phyloP scores from a whole-genome alignment of 1,140 invertebrate species.

The Oncopodura yosiiana region DNA sequence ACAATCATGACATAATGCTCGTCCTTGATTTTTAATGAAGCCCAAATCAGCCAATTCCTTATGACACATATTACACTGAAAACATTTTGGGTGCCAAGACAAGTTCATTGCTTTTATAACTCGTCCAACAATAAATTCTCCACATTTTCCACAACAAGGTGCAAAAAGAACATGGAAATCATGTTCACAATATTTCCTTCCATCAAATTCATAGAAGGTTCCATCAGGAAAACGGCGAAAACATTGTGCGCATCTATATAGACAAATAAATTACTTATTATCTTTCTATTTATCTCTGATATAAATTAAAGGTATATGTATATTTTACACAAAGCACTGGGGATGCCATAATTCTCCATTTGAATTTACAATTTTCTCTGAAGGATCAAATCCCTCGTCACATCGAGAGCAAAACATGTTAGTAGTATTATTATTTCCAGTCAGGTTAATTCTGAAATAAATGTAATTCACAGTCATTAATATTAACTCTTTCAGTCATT shows the following conservation, averaged over 20 bases:
- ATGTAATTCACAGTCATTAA: too few species aligned
- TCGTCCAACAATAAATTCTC: constrained; percentile 93
- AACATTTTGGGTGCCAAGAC: constrained; percentile 97
- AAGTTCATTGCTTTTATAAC: constrained; percentile 99
- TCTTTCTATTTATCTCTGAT: neutral
- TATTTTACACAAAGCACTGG: constrained; percentile 95
- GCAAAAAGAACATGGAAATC: constrained; percentile 98
- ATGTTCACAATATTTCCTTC: constrained; percentile 97
- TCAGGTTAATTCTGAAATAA: too few species aligned
- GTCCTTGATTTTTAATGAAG: constrained; percentile 86
- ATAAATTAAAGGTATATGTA: too few species aligned
- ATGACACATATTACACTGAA: constrained; percentile 87
- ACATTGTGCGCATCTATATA: constrained; percentile 88
- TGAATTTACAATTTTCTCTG: constrained; percentile 98
- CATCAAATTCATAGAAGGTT: constrained; percentile 98
- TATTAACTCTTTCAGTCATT: too few species aligned
- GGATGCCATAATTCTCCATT: constrained; percentile 98
- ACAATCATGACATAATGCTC: constrained; percentile 93
- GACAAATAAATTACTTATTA: constrained; percentile 15
- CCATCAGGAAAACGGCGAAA: constrained; percentile 96
- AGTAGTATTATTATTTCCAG: too few species aligned
- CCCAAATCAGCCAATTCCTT: constrained; percentile 89
- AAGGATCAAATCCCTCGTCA: constrained; percentile 81
- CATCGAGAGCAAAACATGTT: constrained; percentile 88
- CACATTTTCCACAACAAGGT: constrained; percentile 95